Evolutionary conservation across 2,888 invertebrate species (phyloP).

Genomic region (Sphaeridia pumilis): DNA sequence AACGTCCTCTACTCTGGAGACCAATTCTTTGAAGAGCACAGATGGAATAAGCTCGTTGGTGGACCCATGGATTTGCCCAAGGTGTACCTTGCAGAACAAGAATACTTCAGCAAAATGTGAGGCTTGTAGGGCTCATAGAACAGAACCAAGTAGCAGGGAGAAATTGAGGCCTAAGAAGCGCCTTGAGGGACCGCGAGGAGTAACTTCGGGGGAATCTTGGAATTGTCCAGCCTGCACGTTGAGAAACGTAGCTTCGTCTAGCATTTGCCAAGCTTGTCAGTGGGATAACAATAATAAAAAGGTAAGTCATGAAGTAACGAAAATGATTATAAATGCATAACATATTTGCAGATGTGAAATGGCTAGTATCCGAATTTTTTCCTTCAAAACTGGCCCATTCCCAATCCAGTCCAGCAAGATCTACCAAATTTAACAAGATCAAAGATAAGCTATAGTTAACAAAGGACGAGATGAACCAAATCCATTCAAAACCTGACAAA

Average conservation of each 20-base stretch:
- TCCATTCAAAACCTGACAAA: too few species aligned
- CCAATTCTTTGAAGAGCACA: too few species aligned
- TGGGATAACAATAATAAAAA: conserved; percentile 33
- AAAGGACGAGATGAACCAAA: too few species aligned
- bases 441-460: too few species aligned
- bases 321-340: too few species aligned
- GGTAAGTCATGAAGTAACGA: conserved; percentile 21
- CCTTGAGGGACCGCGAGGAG: conserved; percentile 21
- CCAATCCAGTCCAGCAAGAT: too few species aligned
- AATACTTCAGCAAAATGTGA: conserved; percentile 59
- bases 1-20: too few species aligned
- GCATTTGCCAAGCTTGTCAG: conserved; percentile 33
- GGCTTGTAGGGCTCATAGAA: conserved; percentile 61
- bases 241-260: conserved; percentile 32
- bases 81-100: conserved; percentile 76
- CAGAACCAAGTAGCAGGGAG: conserved; percentile 13
- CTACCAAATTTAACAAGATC: too few species aligned
- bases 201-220: conserved; percentile 33
- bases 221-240: conserved; percentile 34
- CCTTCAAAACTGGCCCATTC: too few species aligned
- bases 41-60: conserved; percentile 7
- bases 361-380: too few species aligned
- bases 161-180: conserved; percentile 31
- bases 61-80: conserved; percentile 65
- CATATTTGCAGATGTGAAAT: too few species aligned